phyloP scores from a whole-genome alignment of 2,888 invertebrate species.

The Calliphora vomitoria region DNA sequence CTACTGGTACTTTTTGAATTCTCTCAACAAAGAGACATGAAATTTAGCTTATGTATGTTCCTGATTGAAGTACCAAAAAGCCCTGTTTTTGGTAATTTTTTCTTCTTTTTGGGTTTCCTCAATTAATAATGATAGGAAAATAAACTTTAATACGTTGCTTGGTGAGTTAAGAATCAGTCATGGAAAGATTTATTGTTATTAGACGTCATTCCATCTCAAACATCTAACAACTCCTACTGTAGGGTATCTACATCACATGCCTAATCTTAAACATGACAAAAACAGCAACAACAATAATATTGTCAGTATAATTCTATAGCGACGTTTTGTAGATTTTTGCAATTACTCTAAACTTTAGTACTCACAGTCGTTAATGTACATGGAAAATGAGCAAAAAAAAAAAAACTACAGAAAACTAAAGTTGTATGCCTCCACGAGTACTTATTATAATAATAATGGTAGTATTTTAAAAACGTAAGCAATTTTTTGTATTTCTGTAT shows the following conservation, averaged over 20 bases:
- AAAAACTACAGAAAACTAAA: slow-evolving; percentile 17
- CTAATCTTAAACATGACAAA: slow-evolving; percentile 9
- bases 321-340: slow-evolving; percentile 38
- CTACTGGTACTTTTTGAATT: too few relatives aligned
- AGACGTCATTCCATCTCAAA: too few relatives aligned
- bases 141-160: too few relatives aligned
- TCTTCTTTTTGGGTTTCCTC: too few relatives aligned
- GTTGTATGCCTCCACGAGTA: slow-evolving; percentile 21
- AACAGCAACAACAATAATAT: slow-evolving; percentile 22
- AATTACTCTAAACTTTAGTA: slow-evolving; percentile 43
- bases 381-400: slow-evolving; percentile 28
- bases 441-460: slow-evolving; percentile 33
- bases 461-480: slow-evolving; percentile 67
- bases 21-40: too few relatives aligned
- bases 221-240: neutral
- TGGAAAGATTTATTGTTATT: too few relatives aligned
- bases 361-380: slow-evolving; percentile 23
- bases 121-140: too few relatives aligned
- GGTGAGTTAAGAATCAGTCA: too few relatives aligned
- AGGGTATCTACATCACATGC: slow-evolving; percentile 12
- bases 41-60: too few relatives aligned
- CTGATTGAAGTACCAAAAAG: too few relatives aligned
- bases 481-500: slow-evolving; percentile 47
- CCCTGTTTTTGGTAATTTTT: too few relatives aligned
- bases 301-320: slow-evolving; percentile 36